Evolutionary conservation across 2,797 vertebrate species (phyloP).

Genomic region (Ctenopoma multispine): DNA sequence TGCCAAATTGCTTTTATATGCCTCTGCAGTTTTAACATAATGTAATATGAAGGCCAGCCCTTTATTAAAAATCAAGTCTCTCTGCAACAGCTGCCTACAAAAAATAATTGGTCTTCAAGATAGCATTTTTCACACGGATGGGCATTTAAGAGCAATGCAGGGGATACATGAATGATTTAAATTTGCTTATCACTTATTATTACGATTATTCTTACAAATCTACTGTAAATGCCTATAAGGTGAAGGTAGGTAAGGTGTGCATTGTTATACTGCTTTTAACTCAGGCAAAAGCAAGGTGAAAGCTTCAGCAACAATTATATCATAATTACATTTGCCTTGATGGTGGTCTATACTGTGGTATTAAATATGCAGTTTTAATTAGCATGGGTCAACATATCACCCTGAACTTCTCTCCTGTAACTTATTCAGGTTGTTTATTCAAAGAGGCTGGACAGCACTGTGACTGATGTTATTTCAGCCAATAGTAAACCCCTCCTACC

Average conservation of each 20-base stretch:
- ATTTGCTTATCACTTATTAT: neutral
- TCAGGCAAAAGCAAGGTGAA: conserved; percentile 39
- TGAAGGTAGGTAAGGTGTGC: neutral
- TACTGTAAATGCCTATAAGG: neutral
- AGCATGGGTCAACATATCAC: neutral
- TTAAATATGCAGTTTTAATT: conserved; percentile 25
- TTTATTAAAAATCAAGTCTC: neutral
- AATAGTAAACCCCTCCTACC: neutral
- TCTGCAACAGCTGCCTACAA: neutral
- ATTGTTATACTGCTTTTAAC: neutral
- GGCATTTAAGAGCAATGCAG: neutral
- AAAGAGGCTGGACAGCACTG: neutral
- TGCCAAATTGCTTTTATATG: neutral
- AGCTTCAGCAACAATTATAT: conserved; percentile 16
- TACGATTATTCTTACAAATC: neutral
- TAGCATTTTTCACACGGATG: conserved; percentile 6
- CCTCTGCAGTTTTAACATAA: neutral
- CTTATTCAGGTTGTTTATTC: neutral
- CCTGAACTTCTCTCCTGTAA: neutral
- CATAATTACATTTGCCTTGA: conserved; percentile 29
- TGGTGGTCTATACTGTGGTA: neutral
- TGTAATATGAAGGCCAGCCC: neutral
- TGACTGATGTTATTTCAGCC: neutral
- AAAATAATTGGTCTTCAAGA: conserved; percentile 7
- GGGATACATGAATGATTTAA: neutral